These are phyloP conservation scores for Poeciliopsis presidionis DNA, from an alignment of 2,797 vertebrate genomes.

Conservation along the genomic window DNA sequence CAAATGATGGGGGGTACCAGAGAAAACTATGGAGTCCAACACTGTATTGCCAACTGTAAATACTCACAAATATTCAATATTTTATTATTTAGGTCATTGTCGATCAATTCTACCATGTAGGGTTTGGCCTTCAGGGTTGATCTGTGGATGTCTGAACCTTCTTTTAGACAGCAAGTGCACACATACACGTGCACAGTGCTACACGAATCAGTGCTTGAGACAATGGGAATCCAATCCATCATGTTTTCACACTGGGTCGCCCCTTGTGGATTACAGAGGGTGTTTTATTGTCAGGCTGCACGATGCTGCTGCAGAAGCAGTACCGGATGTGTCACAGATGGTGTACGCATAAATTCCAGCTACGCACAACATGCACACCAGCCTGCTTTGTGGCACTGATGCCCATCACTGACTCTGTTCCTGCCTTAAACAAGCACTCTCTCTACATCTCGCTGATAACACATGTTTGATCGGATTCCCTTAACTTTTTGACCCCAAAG, in stretches of 20 bases:
- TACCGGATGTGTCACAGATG: constrained; percentile 45
- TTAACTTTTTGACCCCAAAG: constrained; percentile 31
- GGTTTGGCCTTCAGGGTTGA: background rate
- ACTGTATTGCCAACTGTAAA: background rate
- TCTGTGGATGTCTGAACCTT: constrained; percentile 18
- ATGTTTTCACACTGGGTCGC: constrained; percentile 57
- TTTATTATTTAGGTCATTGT: background rate
- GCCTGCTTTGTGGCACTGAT: constrained; percentile 38
- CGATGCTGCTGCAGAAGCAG: background rate
- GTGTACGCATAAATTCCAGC: constrained; percentile 46
- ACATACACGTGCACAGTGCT: constrained; percentile 22
- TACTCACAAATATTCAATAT: background rate
- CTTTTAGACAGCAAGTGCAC: constrained; percentile 5
- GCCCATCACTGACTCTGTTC: constrained; percentile 33
- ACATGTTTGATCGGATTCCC: constrained; percentile 33
- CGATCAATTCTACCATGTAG: background rate
- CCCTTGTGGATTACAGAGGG: constrained; percentile 54
- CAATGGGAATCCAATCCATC: constrained; percentile 66
- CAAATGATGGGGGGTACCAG: background rate
- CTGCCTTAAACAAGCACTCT: constrained; percentile 40
- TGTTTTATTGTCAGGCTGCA: constrained; percentile 49
- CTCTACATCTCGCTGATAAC: constrained; percentile 50
- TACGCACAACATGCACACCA: constrained; percentile 18
- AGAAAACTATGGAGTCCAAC: background rate
- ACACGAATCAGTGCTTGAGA: constrained; percentile 70